Evolutionary conservation across 2,888 invertebrate genomes (phyloP), one percentile per base, ranked within the genome.

Genomic region (Eumacrocentrus americanus): DNA sequence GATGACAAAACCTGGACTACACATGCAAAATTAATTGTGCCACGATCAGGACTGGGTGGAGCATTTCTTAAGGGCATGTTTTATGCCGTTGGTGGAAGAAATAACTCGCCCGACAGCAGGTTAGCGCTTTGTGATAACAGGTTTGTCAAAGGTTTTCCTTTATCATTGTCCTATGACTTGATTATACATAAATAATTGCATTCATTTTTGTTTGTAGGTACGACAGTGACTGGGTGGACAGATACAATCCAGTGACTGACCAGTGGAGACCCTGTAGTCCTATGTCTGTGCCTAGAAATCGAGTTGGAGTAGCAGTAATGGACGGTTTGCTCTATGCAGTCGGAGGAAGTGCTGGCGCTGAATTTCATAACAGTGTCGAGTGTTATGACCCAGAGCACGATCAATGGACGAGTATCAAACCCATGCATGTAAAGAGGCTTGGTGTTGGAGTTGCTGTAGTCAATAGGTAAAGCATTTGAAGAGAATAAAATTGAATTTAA

Each of bases 221-320:
- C 78, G 92, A 92, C 81, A 91, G 91, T 47, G 91, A 92, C 78
- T 92, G 92, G 92, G 92, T 95, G 34, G 94, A 94, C 79, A 84
- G 86, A 68, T 96, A 94, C 81, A 94, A 95, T 82, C 94, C 95
- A 0, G 85, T 89, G 23, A 87, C 87, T 20, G 94, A 95, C 77
- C 87, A 88, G 68, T 96, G 96, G 96, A 84, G 91, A 23, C 89
- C 92, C 0, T 92, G 94, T 79, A 89, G 86, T 74, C 92, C 92
- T 1, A 91, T 96, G 95, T 89, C 92, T 9, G 89, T 91, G 46
- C 91, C 95, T 0, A 83, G 96, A 48, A 94, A 95, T 80, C 86
- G 96, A 72, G 91, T 95, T 16, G 95, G 95, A 5, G 95, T 95
- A 3, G 94, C 94, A n/a, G 94, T 95, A 7, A 92, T 96, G 89